phyloP scores from a whole-genome alignment of 2,888 invertebrate species.

The Mycogona germanica region DNA sequence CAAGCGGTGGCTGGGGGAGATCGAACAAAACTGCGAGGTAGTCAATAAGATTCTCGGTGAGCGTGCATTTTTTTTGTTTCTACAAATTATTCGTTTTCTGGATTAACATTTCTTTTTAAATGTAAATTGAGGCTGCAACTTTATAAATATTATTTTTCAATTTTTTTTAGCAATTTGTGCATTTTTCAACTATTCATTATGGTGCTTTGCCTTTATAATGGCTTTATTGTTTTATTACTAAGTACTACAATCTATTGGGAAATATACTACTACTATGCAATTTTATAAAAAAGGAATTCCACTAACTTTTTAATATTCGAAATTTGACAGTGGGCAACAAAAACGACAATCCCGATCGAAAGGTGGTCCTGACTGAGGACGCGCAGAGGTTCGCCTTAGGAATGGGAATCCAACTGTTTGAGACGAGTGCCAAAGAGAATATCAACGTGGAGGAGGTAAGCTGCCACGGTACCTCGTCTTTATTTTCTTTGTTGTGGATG shows the following conservation, averaged over 20 bases:
- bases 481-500: too few species aligned
- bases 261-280: background rate
- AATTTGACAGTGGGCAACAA: slow-evolving; percentile 74
- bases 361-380: slow-evolving; percentile 94
- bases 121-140: too few species aligned
- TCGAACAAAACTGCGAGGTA: slow-evolving; percentile 98
- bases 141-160: background rate
- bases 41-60: slow-evolving; percentile 92
- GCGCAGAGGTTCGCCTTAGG: slow-evolving; percentile 93
- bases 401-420: slow-evolving; percentile 94
- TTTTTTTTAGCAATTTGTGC: background rate
- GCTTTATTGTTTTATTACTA: background rate
- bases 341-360: slow-evolving; percentile 84
- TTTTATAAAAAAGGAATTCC: background rate
- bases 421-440: slow-evolving; percentile 98
- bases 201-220: too few species aligned
- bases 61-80: background rate
- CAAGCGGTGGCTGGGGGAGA: slow-evolving; percentile 97
- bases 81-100: too few species aligned
- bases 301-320: slow-evolving; percentile 27
- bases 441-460: slow-evolving; percentile 97
- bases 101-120: too few species aligned
- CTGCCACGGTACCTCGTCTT: slow-evolving; percentile 19
- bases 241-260: too few species aligned
- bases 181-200: too few species aligned